Evolutionary conservation across 2,888 invertebrate species (phyloP), one percentile per base, ranked within the genome.

Genomic region (Drosophila peninsularis): DNA sequence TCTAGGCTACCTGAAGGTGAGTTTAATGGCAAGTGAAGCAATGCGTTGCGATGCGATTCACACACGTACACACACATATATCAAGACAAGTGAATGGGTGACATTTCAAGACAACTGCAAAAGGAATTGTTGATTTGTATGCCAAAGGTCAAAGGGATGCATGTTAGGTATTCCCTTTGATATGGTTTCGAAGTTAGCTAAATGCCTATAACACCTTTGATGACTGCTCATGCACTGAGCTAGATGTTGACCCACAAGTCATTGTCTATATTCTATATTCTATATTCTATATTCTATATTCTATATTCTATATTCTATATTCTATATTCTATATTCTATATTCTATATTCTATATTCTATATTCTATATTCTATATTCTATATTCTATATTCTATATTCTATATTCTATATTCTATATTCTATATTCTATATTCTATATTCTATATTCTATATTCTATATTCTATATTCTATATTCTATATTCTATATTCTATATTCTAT

Each of bases 121-220:
- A 79, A 75, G 45, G 75, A 76, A 76, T 76, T 54, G 37, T 17
- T 74, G 64, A 76, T 78, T 74, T 70, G 55, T 74, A 49, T 74
- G 75, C 53, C 75, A 78, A 39, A 74, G 75, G 55, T 78, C 69
- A 78, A 60, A 58, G 49, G 54, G 39, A 17, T 52, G 45, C 14
- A 24, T 45, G 37, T 57, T 69, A 49, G 55, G 14, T 4, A 69
- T 69, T 75, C 75, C 17, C 58, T 78, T 78, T 75, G 69, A 32
- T 36, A 44, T 30, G 27, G 44, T 21, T 27, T 17, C 5, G 7
- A 49, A 37, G 7, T 14, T 50, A 27, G 2, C 9, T 27, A 34
- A 36, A 66, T 17, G 13, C 36, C 45, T 36, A 49, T 63, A 75
- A 69, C 73, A 63, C 52, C 56, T 69, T 63, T 36, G 39, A 52